A percentile compares a stretch with the other conserved stretches of the same genome.
These are phyloP conservation scores for Myiozetetes cayanensis DNA, from an alignment of 2,113 vertebrate genomes.

Conservation along the genomic window DNA sequence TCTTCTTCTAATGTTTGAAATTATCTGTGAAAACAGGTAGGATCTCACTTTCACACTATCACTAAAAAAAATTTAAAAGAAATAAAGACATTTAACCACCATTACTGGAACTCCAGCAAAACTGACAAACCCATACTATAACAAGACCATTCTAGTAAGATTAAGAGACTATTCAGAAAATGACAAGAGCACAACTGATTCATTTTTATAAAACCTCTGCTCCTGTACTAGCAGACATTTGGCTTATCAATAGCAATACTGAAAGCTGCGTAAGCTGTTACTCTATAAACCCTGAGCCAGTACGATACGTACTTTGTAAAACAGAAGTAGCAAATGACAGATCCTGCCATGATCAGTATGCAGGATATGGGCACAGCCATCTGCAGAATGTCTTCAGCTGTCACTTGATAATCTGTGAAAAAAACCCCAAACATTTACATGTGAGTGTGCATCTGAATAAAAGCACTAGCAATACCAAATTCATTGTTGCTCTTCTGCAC, in stretches of 20 bases:
- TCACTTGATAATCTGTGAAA: constrained; percentile 45
- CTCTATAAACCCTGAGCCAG: background rate
- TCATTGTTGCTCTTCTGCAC: background rate
- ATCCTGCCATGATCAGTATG: constrained; percentile 11
- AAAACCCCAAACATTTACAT: background rate
- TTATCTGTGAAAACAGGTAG: background rate
- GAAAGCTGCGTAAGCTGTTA: background rate
- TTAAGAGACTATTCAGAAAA: background rate
- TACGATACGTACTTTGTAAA: constrained; percentile 63
- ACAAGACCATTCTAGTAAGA: background rate
- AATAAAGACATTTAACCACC: background rate
- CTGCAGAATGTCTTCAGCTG: constrained; percentile 26
- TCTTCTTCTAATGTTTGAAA: background rate
- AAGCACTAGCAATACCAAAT: background rate
- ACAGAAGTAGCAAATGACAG: constrained; percentile 57
- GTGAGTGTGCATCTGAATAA: background rate
- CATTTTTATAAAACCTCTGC: background rate
- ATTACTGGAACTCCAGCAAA: background rate
- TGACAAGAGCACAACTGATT: background rate
- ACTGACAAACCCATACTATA: background rate
- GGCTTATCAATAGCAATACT: background rate
- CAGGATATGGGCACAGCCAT: constrained; percentile 49
- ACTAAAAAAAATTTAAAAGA: background rate
- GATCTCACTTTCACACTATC: background rate
- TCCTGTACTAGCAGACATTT: background rate